A percentile compares a stretch with the other conserved stretches of the same genome.
phyloP scores from a whole-genome alignment of 2,113 vertebrate species.

The Copsychus sechellarum region DNA sequence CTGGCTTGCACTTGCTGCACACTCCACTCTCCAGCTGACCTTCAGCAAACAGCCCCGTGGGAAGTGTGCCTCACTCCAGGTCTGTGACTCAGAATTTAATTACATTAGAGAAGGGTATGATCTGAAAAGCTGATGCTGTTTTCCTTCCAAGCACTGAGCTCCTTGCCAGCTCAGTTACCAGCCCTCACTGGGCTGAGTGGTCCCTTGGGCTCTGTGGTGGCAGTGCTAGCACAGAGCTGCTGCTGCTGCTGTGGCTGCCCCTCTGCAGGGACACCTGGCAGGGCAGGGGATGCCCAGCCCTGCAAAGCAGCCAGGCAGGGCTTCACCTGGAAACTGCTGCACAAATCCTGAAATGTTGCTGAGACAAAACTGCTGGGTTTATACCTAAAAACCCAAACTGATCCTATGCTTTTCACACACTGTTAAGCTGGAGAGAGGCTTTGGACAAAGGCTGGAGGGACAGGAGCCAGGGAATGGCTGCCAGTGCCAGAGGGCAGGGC shows the following conservation, averaged over 20 bases:
- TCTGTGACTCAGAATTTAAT: constrained; percentile 52
- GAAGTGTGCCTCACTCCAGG: constrained; percentile 27
- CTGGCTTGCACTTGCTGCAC: neutral
- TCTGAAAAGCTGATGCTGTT: constrained; percentile 47
- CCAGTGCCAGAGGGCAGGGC: neutral
- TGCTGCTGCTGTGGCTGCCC: neutral
- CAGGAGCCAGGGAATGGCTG: neutral
- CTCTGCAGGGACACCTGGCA: neutral
- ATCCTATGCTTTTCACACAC: neutral
- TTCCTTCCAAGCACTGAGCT: constrained; percentile 19
- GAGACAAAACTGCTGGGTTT: neutral
- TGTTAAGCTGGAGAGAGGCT: neutral
- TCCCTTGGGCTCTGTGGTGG: constrained; percentile 1
- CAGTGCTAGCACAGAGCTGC: neutral
- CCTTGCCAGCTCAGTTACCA: constrained; percentile 29
- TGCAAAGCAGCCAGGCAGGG: neutral
- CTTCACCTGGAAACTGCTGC: neutral
- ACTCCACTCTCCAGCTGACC: neutral
- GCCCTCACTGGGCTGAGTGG: neutral
- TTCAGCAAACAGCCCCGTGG: constrained; percentile 38
- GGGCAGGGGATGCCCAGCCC: neutral
- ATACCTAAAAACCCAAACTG: neutral
- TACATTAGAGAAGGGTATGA: constrained; percentile 35
- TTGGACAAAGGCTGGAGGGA: rapidly evolving
- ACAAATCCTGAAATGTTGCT: neutral